Conservation (phyloP, 2,113 vertebrate genomes). For the Nannobrachium achirus region DNA sequence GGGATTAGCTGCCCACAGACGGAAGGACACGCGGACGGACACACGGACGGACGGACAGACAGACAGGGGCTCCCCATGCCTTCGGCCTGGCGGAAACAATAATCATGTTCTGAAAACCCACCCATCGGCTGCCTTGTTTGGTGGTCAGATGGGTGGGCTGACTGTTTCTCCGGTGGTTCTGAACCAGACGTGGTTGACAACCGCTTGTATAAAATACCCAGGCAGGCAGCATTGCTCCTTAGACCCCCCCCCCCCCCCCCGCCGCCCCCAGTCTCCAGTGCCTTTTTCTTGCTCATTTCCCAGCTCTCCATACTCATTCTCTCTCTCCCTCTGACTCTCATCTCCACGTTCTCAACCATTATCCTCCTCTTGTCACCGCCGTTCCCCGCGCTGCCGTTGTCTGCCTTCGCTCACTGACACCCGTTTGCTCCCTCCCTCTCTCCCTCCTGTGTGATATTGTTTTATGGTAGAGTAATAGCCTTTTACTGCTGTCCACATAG, state of each 20-base stretch:
- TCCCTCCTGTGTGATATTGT: conserved; percentile 17
- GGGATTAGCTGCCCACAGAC: too few relatives aligned
- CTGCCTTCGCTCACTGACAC: neutral
- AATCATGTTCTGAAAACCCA: too few relatives aligned
- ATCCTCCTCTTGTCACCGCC: conserved; percentile 1
- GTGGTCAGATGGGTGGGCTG: too few relatives aligned
- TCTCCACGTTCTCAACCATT: conserved; percentile 4
- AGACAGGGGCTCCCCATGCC: too few relatives aligned
- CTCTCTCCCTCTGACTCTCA: neutral
- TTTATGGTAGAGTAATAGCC: conserved; percentile 20
- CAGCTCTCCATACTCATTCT: neutral
- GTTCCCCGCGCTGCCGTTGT: conserved; percentile 7
- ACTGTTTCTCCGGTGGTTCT: too few relatives aligned
- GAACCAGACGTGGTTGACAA: too few relatives aligned
- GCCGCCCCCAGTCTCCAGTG: neutral
- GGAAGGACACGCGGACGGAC: too few relatives aligned
- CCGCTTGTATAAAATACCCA: too few relatives aligned
- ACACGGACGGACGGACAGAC: too few relatives aligned
- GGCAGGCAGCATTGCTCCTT: conserved; percentile 29
- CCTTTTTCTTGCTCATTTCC: conserved; percentile 21
- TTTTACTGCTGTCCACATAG: conserved; percentile 11
- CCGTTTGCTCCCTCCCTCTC: neutral
- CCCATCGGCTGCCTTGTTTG: too few relatives aligned
- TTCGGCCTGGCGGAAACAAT: too few relatives aligned
- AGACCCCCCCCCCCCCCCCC: neutral